Evolutionary conservation across 2,797 vertebrate species (phyloP).

Genomic region (Sylvia borin): DNA sequence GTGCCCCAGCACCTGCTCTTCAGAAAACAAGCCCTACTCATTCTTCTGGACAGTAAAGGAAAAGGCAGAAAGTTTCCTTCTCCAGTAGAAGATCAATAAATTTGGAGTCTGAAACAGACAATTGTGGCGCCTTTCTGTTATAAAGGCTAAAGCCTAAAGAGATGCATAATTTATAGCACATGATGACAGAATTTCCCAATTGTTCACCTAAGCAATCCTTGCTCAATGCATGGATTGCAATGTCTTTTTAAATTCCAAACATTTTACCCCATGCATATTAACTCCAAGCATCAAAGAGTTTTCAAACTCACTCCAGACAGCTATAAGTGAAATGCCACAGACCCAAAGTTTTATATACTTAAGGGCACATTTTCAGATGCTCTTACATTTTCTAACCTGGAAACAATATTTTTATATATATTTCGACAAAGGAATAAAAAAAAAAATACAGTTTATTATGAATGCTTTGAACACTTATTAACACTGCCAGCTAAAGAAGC

Average conservation of each 20-base stretch:
- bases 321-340: neutral
- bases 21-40: neutral
- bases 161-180: neutral
- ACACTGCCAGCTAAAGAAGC: neutral
- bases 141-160: neutral
- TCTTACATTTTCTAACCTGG: neutral
- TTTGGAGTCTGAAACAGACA: neutral
- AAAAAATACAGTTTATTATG: neutral
- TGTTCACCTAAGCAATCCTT: neutral
- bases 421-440: neutral
- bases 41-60: neutral
- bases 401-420: neutral
- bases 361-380: neutral
- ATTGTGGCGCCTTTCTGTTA: fast-evolving
- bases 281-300: neutral
- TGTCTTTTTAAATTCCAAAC: neutral
- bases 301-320: neutral
- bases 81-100: neutral
- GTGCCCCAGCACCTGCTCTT: neutral
- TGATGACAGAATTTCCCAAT: neutral
- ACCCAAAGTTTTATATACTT: neutral
- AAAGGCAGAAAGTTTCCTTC: neutral
- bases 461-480: neutral
- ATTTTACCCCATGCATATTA: neutral
- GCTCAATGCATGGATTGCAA: neutral